Conservation (phyloP, 2,797 vertebrate species). For the Gadopsis marmoratus region DNA sequence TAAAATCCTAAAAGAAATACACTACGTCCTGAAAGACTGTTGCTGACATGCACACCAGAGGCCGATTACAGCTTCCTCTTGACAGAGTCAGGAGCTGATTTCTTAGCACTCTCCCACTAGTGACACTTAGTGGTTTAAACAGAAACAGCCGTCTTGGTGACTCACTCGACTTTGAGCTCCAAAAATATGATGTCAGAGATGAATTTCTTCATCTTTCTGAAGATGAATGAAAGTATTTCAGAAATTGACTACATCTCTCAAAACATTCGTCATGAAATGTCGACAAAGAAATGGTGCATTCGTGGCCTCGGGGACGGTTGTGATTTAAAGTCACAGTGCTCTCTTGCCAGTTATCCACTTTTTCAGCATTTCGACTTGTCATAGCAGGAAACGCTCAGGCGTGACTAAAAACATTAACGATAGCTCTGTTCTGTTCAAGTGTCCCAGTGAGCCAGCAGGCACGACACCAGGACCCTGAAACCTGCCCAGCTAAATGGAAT, state of each 20-base stretch:
- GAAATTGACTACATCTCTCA: not conserved
- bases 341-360: not conserved
- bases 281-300: not conserved
- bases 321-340: slow-evolving; percentile 14
- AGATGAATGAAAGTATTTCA: slow-evolving; percentile 1
- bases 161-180: not conserved
- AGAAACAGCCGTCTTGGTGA: slow-evolving; percentile 31
- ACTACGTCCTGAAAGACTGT: not conserved
- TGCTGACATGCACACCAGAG: slow-evolving; percentile 22
- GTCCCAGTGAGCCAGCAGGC: not conserved
- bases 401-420: slow-evolving; percentile 2
- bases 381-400: not conserved
- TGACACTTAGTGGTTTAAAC: slow-evolving; percentile 66
- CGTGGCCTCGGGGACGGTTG: not conserved
- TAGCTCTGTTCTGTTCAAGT: not conserved
- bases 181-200: slow-evolving; percentile 9
- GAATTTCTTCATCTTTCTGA: not conserved
- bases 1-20: not conserved
- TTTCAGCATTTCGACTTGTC: not conserved
- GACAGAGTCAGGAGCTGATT: slow-evolving; percentile 1
- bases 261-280: not conserved
- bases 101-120: slow-evolving; percentile 37
- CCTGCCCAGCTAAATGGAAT: not conserved
- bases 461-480: not conserved
- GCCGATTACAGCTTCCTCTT: slow-evolving; percentile 25